Base-by-base conservation (phyloP, 2,113 vertebrate genomes). In the Cygnus buccinator region DNA sequence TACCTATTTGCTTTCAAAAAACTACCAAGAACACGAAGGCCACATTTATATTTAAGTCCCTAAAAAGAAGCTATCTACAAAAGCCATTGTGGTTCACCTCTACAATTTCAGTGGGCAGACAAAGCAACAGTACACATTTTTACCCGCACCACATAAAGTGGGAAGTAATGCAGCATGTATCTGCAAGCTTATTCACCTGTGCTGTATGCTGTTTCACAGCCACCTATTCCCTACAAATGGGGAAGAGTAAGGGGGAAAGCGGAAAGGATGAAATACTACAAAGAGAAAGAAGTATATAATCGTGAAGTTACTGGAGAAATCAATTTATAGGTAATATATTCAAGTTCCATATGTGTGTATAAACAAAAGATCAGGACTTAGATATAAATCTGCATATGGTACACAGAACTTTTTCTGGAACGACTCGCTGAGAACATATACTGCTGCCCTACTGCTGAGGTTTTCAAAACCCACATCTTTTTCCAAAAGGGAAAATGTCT, bases 391-490 rank as follows among this genome's bases (percentile, higher is more conserved):
- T 78, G 75, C 80, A 67, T 55, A 76, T 68, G 67, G 66, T 87
- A 92, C 21, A 90, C 37, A 50, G 70, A 79, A 83, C 71, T 78
- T 94, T 52, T 89, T 66, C 41, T 82, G 84, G 83, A 92, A 67
- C 72, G 31, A 52, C 75, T 83, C 80, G 73, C 62, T 65, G 46
- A 92, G 79, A 91, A 87, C 85, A 96, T 59, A 89, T 9, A 86
- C 54, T 96, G 79, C 81, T 96, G 81, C 91, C 91, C 94, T 92
- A 55, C 83, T 87, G 89, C 92, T 93, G 90, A 39, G 87, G 89
- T 94, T 96, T 96, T 95, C 95, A 97, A 95, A 97, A 89, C 92
- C 96, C 95, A 96, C 91, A 96, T 97, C 97, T 96, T 95, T 95
- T 91, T 97, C 90, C 92, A 94, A 92, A 93, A 79, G 84, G 85